These are phyloP conservation scores for Harpalus rufipes DNA, from an alignment of 2,888 invertebrate genomes.

Conservation along the genomic window DNA sequence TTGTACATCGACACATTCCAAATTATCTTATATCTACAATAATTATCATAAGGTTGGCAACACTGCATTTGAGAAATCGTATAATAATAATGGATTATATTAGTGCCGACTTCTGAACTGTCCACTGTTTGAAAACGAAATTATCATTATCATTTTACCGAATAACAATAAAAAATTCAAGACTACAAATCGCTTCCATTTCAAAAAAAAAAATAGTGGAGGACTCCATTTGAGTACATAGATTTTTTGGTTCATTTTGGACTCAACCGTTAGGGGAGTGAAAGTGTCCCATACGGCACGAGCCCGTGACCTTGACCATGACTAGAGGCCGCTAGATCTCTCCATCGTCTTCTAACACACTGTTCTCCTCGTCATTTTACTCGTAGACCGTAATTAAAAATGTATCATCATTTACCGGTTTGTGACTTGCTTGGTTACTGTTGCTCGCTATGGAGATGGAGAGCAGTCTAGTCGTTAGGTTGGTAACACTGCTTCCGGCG, in stretches of 20 bases:
- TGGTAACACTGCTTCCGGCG: background rate
- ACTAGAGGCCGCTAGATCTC: background rate
- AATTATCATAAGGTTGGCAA: too few relatives aligned
- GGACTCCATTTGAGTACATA: too few relatives aligned
- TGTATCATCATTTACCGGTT: conserved; percentile 69
- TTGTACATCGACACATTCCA: too few relatives aligned
- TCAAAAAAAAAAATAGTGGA: too few relatives aligned
- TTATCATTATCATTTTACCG: too few relatives aligned
- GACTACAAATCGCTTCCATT: too few relatives aligned
- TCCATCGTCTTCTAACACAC: background rate
- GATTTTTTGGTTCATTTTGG: conserved; percentile 3
- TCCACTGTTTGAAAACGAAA: too few relatives aligned
- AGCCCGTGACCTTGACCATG: conserved; percentile 62
- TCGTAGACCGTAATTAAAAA: conserved; percentile 69
- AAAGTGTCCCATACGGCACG: conserved; percentile 64
- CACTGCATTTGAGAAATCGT: too few relatives aligned
- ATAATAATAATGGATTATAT: too few relatives aligned
- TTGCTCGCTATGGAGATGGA: background rate
- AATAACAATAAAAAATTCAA: too few relatives aligned
- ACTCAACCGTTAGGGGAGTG: conserved; percentile 59
- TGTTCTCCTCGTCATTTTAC: conserved; percentile 10
- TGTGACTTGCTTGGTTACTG: conserved; percentile 6
- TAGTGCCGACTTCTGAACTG: too few relatives aligned
- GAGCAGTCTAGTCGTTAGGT: background rate
- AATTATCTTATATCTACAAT: too few relatives aligned